Conservation (phyloP, 2,888 invertebrate genomes). For the Noctua janthina region DNA sequence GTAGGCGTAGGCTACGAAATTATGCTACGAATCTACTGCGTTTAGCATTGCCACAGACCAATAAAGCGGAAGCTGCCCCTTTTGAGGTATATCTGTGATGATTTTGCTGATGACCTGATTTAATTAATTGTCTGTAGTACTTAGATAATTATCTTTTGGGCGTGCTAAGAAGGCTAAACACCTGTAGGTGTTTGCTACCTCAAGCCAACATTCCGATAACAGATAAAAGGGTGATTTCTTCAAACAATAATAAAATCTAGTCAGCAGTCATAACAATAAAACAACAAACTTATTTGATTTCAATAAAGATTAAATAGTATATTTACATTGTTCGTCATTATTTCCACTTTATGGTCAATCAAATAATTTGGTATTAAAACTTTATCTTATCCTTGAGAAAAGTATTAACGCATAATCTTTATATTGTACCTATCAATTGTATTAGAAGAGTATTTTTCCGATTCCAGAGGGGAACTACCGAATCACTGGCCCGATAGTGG, state of each 20-base stretch:
- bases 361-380: constrained; percentile 14
- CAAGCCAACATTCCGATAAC: neutral
- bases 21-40: constrained; percentile 20
- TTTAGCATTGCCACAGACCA: neutral
- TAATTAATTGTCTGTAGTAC: neutral
- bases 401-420: constrained; percentile 18
- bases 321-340: constrained; percentile 10
- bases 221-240: constrained; percentile 8
- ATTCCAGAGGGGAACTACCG: constrained; percentile 26
- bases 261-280: constrained; percentile 41
- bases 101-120: neutral
- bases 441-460: neutral
- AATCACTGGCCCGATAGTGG: neutral
- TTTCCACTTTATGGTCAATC: constrained; percentile 7
- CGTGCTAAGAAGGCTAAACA: constrained; percentile 15
- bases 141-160: neutral
- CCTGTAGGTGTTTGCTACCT: constrained; percentile 13
- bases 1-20: constrained; percentile 32
- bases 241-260: constrained; percentile 5
- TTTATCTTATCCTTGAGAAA: constrained; percentile 46
- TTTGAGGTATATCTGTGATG: neutral
- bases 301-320: constrained; percentile 37
- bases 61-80: neutral
- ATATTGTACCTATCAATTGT: constrained; percentile 2
- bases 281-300: constrained; percentile 43